phyloP scores from a whole-genome alignment of 1,140 invertebrate species.

The Teleogryllus occipitalis region DNA sequence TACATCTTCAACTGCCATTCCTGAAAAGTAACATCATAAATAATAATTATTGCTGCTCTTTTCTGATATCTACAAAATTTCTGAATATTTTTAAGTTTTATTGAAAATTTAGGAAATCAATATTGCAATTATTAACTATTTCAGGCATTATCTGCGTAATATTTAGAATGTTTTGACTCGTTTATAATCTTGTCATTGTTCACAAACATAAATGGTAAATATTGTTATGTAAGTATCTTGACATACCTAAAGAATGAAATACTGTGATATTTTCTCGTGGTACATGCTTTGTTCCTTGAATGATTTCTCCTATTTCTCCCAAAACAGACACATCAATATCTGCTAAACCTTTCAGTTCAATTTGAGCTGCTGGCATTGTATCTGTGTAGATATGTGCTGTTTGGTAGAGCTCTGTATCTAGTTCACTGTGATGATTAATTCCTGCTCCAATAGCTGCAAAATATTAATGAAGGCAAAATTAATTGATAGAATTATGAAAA shows the following conservation, averaged over 20 bases:
- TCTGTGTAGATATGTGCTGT: constrained; percentile 36
- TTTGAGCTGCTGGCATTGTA: constrained; percentile 32
- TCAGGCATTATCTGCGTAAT: background rate
- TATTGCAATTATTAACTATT: no score
- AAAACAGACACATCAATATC: constrained; percentile 30
- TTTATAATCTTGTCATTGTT: background rate
- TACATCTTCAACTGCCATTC: constrained; percentile 44
- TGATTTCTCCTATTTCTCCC: constrained; percentile 36
- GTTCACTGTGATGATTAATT: constrained; percentile 33
- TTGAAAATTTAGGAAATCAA: no score
- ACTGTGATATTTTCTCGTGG: constrained; percentile 27
- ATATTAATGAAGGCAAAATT: background rate
- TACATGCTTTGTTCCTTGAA: constrained; percentile 24
- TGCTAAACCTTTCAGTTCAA: constrained; percentile 31
- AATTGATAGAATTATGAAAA: constrained; percentile 8
- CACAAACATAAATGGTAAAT: background rate
- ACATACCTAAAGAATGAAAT: constrained; percentile 36
- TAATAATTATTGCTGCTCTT: constrained; percentile 12
- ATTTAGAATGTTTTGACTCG: background rate
- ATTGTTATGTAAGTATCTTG: background rate
- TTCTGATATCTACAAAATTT: background rate
- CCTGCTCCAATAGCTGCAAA: constrained; percentile 38
- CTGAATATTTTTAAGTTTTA: background rate
- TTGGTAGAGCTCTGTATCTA: constrained; percentile 35
- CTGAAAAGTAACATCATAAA: constrained; percentile 30